phyloP scores from a whole-genome alignment of 37 sponge, comb jelly and placozoan species.

The Theonella swinhoei region DNA sequence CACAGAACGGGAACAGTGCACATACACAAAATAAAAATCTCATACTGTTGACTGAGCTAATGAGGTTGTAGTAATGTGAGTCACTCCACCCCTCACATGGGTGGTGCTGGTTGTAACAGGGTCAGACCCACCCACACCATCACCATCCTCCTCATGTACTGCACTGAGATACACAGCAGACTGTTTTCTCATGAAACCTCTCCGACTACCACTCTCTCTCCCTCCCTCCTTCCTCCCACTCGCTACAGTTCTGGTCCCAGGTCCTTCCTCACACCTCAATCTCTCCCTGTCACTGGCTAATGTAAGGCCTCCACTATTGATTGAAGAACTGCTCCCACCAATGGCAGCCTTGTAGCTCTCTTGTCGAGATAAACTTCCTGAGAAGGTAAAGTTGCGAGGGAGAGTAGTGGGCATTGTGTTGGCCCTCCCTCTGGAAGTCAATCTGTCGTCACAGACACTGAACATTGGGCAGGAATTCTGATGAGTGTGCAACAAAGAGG shows the following conservation, averaged over 20 bases:
- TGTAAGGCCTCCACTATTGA: neutral
- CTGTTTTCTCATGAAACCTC: neutral
- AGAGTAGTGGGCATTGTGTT: neutral
- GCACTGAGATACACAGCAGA: neutral
- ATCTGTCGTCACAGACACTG: too few species aligned
- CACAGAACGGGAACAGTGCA: too few species aligned
- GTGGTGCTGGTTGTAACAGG: neutral
- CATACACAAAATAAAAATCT: too few species aligned
- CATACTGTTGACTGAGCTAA: neutral
- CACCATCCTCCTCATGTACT: neutral
- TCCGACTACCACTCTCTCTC: neutral
- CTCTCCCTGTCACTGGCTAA: neutral
- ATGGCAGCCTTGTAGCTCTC: neutral
- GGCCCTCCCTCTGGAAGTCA: neutral
- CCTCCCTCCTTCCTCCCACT: neutral
- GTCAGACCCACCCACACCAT: neutral
- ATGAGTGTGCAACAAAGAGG: neutral
- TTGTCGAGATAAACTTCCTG: neutral
- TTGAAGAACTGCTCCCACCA: too few species aligned
- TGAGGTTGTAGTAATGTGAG: too few species aligned
- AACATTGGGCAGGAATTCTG: neutral
- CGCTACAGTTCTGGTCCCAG: neutral
- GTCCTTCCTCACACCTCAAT: neutral
- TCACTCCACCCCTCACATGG: neutral
- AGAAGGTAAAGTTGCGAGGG: neutral